These are phyloP conservation scores for Acanthopleura granulata DNA, from an alignment of 2,888 invertebrate species.

Conservation along the genomic window DNA sequence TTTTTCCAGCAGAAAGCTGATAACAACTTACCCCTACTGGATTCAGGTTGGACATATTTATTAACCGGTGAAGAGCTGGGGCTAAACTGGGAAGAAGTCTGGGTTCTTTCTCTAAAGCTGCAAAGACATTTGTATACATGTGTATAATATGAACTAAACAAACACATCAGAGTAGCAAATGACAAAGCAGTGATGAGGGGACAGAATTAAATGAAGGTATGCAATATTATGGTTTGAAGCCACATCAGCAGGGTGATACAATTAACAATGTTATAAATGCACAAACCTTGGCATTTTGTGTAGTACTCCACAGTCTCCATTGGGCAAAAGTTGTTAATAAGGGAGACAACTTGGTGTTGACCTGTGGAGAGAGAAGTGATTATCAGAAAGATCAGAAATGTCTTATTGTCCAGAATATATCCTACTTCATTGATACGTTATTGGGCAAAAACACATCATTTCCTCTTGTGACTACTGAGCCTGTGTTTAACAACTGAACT, in stretches of 20 bases:
- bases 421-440: too few relatives aligned
- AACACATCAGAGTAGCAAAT: too few relatives aligned
- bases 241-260: too few relatives aligned
- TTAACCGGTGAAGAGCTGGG: slow-evolving; percentile 85
- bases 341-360: slow-evolving; percentile 86
- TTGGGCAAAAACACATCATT: too few relatives aligned
- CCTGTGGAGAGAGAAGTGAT: neutral
- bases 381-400: too few relatives aligned
- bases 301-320: slow-evolving; percentile 87
- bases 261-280: too few relatives aligned
- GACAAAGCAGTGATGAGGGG: too few relatives aligned
- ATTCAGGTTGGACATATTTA: slow-evolving; percentile 78
- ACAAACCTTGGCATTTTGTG: slow-evolving; percentile 76
- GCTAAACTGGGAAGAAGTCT: slow-evolving; percentile 80
- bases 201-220: too few relatives aligned
- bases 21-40: slow-evolving; percentile 62
- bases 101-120: slow-evolving; percentile 81
- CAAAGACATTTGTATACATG: slow-evolving; percentile 20
- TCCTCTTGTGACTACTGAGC: too few relatives aligned
- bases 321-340: slow-evolving; percentile 95
- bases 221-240: too few relatives aligned
- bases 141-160: neutral
- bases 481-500: too few relatives aligned
- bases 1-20: neutral
- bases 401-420: too few relatives aligned